Evolutionary conservation across 2,888 invertebrate species (phyloP), one percentile per base, ranked within the genome.

Genomic region (Strigamia crassipes): DNA sequence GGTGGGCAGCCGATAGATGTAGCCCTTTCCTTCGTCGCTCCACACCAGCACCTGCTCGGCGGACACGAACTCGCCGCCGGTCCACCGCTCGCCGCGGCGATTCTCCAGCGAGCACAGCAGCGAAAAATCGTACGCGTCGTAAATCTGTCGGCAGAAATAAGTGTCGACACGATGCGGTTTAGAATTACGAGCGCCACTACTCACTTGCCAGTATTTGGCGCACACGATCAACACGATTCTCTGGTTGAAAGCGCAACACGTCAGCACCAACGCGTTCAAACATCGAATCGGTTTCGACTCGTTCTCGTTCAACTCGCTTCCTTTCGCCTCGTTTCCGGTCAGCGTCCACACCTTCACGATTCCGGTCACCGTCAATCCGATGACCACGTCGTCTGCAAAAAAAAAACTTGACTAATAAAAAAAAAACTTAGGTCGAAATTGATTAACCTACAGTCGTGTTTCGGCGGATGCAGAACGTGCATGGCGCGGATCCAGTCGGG

Each of bases 401-500:
- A 42, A 15, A 23, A 21, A 79, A 10, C 1, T 12, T n/a, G 31
- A 79, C 3, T 34, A 41, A 13, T 31, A 38, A 79, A 79, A 79
- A 12, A 4, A 1, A 9, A 21, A 41, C 5, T n/a, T n/a, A 27
- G 1, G 27, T 27, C 27, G 27, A 27, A 1, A 3, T 27, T 1
- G 3, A 81, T 42, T 27, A 46, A 82, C 82, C 82, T 83, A 92
- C 92, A 92, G 89, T 91, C 91, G 88, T 91, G 89, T 87, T 91
- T 91, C 85, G 90, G 90, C 84, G 92, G 92, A 84, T 91, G 87
- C 78, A 93, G 88, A 46, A 99, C 94, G 89, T 97, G 96, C 85
- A 98, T 91, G 78, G 99, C 96, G 83, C 96, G 96, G 86, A 99
- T 96, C 99, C 99, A 99, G 87, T 99, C 99, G 0, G 99, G 97